Evolutionary conservation across 2,113 vertebrate genomes (phyloP).

Genomic region (Cyanoderma ruficeps): DNA sequence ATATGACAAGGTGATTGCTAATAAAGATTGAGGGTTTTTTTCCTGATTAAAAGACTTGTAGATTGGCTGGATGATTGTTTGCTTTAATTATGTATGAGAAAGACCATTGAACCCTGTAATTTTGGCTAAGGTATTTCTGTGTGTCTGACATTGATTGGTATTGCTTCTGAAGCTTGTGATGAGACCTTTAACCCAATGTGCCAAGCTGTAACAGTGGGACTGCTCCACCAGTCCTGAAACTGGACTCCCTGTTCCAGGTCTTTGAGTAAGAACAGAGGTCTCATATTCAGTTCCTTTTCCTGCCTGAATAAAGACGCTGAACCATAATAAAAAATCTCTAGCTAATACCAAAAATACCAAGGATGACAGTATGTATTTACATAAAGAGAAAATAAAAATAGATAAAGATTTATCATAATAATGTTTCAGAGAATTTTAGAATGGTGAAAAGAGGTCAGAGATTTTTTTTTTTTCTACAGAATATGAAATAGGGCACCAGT

Average conservation of each 20-base stretch:
- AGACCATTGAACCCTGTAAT: background rate
- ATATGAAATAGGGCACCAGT: background rate
- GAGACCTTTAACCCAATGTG: slow-evolving; percentile 64
- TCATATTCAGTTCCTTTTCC: background rate
- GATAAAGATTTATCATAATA: background rate
- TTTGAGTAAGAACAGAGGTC: background rate
- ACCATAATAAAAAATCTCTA: background rate
- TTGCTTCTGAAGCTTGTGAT: slow-evolving; percentile 38
- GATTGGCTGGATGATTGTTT: background rate
- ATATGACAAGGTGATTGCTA: background rate
- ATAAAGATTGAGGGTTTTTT: background rate
- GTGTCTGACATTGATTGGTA: slow-evolving; percentile 55
- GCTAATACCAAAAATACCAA: background rate
- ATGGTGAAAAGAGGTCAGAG: background rate
- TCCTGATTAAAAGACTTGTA: background rate
- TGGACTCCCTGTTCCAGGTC: slow-evolving; percentile 15
- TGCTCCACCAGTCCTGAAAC: background rate
- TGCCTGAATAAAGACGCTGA: slow-evolving; percentile 4
- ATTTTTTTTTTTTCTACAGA: background rate
- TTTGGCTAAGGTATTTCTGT: background rate
- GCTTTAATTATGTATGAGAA: slow-evolving; percentile 5
- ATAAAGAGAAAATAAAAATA: background rate
- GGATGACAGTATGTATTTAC: background rate
- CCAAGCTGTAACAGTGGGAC: background rate
- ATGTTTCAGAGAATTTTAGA: background rate